Percentiles rank a stretch among this genome's conserved stretches.
Conservation (phyloP, 2,113 vertebrate species). For the Thalassarche chlororhynchos region DNA sequence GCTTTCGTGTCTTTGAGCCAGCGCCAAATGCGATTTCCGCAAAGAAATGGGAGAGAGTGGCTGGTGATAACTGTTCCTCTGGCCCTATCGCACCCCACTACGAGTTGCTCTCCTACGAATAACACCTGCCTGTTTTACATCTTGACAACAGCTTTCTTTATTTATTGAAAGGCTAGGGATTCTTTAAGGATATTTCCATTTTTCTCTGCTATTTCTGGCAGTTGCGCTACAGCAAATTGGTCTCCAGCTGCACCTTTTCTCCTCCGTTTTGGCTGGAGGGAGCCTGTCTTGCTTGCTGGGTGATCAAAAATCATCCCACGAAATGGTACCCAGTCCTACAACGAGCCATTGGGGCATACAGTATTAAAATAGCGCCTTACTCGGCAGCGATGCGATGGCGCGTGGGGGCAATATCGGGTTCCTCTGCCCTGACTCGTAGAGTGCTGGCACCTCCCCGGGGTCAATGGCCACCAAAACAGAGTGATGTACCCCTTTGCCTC, state of each 20-base stretch:
- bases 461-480: not conserved
- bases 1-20: not conserved
- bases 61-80: not conserved
- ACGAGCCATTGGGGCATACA: fast-evolving
- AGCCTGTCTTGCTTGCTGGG: not conserved
- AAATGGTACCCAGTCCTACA: not conserved
- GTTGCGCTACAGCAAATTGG: not conserved
- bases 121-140: not conserved
- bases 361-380: not conserved
- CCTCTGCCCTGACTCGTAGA: fast-evolving
- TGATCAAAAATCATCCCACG: not conserved
- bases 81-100: not conserved
- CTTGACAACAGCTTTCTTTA: not conserved
- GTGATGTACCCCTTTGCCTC: not conserved
- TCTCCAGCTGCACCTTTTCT: constrained; percentile 6
- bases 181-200: not conserved
- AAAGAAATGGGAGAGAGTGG: not conserved
- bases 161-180: not conserved
- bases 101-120: not conserved
- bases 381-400: not conserved
- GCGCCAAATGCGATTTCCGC: not conserved
- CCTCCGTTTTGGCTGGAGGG: not conserved
- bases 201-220: not conserved
- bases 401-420: fast-evolving
- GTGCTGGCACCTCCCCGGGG: fast-evolving